Percentiles rank a stretch among this genome's conserved stretches.
Conservation (phyloP, 2,888 invertebrate species). For the Brenthis daphne region DNA sequence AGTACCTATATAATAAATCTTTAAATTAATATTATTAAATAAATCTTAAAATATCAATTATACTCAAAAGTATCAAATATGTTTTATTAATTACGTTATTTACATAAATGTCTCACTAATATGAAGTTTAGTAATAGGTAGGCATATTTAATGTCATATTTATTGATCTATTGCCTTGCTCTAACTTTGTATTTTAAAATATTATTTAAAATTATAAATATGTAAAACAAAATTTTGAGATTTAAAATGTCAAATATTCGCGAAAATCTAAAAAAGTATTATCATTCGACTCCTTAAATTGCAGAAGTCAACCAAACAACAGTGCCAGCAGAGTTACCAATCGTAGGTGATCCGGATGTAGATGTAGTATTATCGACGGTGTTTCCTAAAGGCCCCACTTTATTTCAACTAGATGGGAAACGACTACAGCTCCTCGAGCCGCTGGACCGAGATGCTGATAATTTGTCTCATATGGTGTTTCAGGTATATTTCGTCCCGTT, state of each 20-base stretch:
- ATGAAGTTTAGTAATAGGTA: too few relatives aligned
- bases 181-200: too few relatives aligned
- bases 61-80: too few relatives aligned
- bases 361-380: slow-evolving; percentile 89
- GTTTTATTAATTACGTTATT: too few relatives aligned
- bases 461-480: slow-evolving; percentile 93
- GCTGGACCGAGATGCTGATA: slow-evolving; percentile 92
- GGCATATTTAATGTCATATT: too few relatives aligned
- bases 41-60: background rate
- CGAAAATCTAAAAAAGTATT: too few relatives aligned
- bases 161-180: too few relatives aligned
- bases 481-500: slow-evolving; percentile 83
- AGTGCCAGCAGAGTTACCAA: slow-evolving; percentile 89
- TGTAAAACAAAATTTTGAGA: background rate
- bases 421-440: slow-evolving; percentile 89
- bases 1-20: slow-evolving; percentile 69
- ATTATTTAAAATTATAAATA: background rate
- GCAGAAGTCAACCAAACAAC: slow-evolving; percentile 93
- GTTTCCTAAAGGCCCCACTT: slow-evolving; percentile 89
- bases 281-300: slow-evolving; percentile 45
- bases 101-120: too few relatives aligned
- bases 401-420: slow-evolving; percentile 92
- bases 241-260: background rate
- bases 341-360: slow-evolving; percentile 90
- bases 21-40: background rate